Base-by-base conservation (phyloP, 2,888 invertebrate species). In the Xanthostigma xanthostigma region DNA sequence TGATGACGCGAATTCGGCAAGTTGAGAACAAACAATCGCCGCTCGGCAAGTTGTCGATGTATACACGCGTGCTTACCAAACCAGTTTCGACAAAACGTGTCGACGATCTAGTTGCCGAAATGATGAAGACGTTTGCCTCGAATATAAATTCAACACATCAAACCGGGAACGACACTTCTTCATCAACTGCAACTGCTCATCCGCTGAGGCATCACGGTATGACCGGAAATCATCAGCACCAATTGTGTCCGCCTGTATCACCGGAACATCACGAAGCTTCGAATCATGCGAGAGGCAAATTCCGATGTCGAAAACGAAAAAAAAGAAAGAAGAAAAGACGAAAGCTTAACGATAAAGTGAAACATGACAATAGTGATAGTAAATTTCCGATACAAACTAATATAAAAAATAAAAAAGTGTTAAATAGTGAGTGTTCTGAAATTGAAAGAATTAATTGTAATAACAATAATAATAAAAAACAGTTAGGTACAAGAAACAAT, bases 11-110 rank as follows among this genome's bases (percentile, higher is more conserved):
- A 27, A 27, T 27, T 27, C 27, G 27, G 27, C 41, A 12, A 27
- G n/a, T 10, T 10, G 10, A 41, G 41, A 27, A 41, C 41, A 14
- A 27, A 10, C 60, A 58, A 45, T 72, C 80, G 54, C 73, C 78
- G 55, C 72, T 88, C 53, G 87, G 87, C 44, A 79, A 80, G 62
- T 73, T 86, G 54, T 80, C 84, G 49, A 76, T 78, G 27, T 86
- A 86, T 65, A 83, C 84, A 50, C 75, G 83, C 53, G 82, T 84
- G 44, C 70, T 82, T 51, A 78, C 81, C 51, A 72, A 75, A 58
- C 68, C 73, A 48, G 79, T 77, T 50, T 62, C 71, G 43, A 63
- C 69, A 50, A 66, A 70, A 49, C 66, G 70, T 43, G 71, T 74
- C 41, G 73, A 73, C 57, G 64, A 68, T 52, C 67, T 78, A 58